Evolutionary conservation across 2,113 vertebrate genomes (phyloP).

Genomic region (Esox niger): DNA sequence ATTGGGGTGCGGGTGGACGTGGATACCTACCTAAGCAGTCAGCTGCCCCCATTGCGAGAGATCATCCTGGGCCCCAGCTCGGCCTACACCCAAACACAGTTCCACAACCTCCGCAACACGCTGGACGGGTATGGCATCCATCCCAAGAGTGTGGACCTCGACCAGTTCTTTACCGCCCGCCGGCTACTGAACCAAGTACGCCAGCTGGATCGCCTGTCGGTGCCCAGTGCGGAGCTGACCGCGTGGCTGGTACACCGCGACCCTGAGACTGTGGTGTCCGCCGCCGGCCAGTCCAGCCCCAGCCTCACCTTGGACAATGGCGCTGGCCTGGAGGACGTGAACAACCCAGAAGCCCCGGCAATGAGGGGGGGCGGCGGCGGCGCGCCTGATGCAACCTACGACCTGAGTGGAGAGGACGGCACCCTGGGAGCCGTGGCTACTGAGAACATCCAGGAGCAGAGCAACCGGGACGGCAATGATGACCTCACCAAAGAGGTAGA

Average conservation of each 20-base stretch:
- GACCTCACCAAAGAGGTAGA: constrained; percentile 95
- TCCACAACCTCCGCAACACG: constrained; percentile 95
- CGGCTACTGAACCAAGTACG: constrained; percentile 91
- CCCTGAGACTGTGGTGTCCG: constrained; percentile 85
- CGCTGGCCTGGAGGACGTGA: constrained; percentile 81
- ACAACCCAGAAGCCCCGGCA: constrained; percentile 77
- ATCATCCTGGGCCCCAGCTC: constrained; percentile 99
- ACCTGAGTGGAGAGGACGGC: constrained; percentile 81
- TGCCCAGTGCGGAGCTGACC: constrained; percentile 89
- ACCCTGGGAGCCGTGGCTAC: constrained; percentile 90
- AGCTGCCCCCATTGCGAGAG: constrained; percentile 93
- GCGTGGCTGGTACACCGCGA: constrained; percentile 96
- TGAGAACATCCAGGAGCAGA: constrained; percentile 77
- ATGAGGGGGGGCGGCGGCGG: constrained; percentile 74
- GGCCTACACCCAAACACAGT: constrained; percentile 98
- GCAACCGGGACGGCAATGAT: constrained; percentile 67
- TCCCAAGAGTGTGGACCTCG: constrained; percentile 95
- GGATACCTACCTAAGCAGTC: constrained; percentile 92
- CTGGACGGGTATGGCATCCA: constrained; percentile 97
- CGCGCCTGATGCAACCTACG: constrained; percentile 83
- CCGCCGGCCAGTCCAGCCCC: constrained; percentile 78
- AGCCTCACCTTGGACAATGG: constrained; percentile 84
- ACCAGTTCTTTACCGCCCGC: constrained; percentile 89
- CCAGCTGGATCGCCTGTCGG: constrained; percentile 88
- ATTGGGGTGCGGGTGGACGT: constrained; percentile 96